Evolutionary conservation across 2,888 invertebrate species (phyloP).

Genomic region (Pachymerium ferrugineum): DNA sequence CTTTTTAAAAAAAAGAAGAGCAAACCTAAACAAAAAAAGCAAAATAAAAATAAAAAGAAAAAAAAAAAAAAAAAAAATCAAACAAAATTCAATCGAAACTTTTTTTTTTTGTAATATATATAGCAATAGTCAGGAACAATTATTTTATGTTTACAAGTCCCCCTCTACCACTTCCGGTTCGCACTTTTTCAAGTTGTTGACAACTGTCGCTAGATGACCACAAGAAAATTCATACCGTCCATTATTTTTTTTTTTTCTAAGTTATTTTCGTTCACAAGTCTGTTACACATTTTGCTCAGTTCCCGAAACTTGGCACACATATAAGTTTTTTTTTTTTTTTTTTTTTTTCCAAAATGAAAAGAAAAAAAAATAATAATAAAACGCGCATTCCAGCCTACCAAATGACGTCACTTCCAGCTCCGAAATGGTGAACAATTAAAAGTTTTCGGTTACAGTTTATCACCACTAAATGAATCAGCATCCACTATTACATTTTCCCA

Average conservation of each 20-base stretch:
- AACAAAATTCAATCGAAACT: background rate
- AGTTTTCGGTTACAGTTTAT: background rate
- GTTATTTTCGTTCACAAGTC: background rate
- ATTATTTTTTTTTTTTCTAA: no score
- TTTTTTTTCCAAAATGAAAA: background rate
- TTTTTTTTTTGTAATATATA: constrained; percentile 1
- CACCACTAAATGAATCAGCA: background rate
- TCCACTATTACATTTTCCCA: background rate
- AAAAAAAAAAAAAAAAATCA: background rate
- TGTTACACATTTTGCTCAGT: background rate
- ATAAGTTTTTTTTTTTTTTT: background rate
- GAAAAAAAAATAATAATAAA: background rate
- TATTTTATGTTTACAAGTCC: constrained; percentile 7
- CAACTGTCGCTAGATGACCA: background rate
- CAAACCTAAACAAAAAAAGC: no score
- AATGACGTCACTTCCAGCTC: background rate
- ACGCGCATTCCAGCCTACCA: background rate
- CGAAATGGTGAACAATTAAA: background rate
- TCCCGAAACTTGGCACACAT: constrained; percentile 9
- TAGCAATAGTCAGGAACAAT: constrained; percentile 8
- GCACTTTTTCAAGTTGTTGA: background rate
- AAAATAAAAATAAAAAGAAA: background rate
- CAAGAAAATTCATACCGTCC: no score
- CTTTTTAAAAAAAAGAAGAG: no score
- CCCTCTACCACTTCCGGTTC: background rate